phyloP scores from a whole-genome alignment of 53 echinoderm and acorn worm genomes.

The Paracentrotus lividus region DNA sequence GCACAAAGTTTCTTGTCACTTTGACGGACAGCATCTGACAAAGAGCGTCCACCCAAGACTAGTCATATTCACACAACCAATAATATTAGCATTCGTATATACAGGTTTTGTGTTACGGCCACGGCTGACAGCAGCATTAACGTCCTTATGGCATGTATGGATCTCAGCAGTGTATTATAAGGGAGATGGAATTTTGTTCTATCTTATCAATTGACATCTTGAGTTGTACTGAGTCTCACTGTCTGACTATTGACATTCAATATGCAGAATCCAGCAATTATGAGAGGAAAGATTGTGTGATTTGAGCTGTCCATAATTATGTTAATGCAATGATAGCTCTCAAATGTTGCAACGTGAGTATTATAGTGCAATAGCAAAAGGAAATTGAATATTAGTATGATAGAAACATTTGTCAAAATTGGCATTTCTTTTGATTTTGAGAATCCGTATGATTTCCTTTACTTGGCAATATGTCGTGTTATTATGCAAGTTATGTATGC shows the following conservation, averaged over 20 bases:
- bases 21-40: no score
- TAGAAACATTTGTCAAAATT: not conserved
- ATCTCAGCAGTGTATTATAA: no score
- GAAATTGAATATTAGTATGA: not conserved
- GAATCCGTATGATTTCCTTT: not conserved
- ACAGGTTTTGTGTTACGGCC: no score
- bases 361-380: conserved; percentile 39
- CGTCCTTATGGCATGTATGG: no score
- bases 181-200: not conserved
- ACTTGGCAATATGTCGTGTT: not conserved
- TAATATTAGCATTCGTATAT: no score
- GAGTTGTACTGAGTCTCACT: conserved; percentile 2
- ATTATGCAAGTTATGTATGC: not conserved
- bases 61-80: no score
- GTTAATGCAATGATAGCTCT: not conserved
- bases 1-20: no score
- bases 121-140: no score
- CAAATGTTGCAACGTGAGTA: not conserved
- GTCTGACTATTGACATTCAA: not conserved
- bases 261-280: not conserved
- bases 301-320: not conserved
- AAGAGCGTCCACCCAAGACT: no score
- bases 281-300: not conserved
- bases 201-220: not conserved
- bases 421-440: not conserved